Base-by-base conservation (phyloP, 2,888 invertebrate species). In the Tupiocoris notatus region DNA sequence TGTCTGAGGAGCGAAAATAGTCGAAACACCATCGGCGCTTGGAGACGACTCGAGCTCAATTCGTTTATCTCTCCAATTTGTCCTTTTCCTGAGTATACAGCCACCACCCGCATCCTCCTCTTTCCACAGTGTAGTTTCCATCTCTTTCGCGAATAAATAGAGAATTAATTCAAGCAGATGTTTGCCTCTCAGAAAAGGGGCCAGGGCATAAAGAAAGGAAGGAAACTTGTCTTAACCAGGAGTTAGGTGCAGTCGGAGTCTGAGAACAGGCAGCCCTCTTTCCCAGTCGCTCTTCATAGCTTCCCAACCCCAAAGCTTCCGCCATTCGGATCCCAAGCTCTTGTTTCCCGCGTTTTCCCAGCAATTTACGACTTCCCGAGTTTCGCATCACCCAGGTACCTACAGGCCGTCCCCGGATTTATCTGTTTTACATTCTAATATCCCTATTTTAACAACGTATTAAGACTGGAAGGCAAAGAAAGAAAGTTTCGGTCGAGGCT, bases 341-440 rank as follows among this genome's bases (percentile, higher is more conserved):
- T 23, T n/a, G n/a, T 59, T 59, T 59, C 59, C 59, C 20, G 17
- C 59, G 20, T 18, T 59, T 59, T 23, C 63, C 2, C 16, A 20
- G 24, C 65, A 39, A 65, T 65, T 65, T 65, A 65, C 65, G 65
- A 25, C 65, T 65, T 59, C 65, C 25, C 16, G 59, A 59, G 65
- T 65, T 65, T 65, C 25, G 65, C 65, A 65, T 65, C 65, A 65
- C 65, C 65, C 25, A 63, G 39, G 39, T 39, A 39, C 39, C 39
- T 39, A 3, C 39, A 39, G 39, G n/a, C 63, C 18, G 18, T 20
- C 23, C 65, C 17, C 65, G 65, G 65, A 65, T 65, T 65, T 65
- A 65, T 65, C 65, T 65, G 65, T 65, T 65, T 65, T 65, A 65
- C 65, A 65, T 65, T 65, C 65, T 65, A 65, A 65, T 65, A 65